Evolutionary conservation across 30 jellyfish, hydroid and myxozoan genomes (phyloP), one percentile per base, ranked within the genome.

Genomic region (Nemopilema nomurai): DNA sequence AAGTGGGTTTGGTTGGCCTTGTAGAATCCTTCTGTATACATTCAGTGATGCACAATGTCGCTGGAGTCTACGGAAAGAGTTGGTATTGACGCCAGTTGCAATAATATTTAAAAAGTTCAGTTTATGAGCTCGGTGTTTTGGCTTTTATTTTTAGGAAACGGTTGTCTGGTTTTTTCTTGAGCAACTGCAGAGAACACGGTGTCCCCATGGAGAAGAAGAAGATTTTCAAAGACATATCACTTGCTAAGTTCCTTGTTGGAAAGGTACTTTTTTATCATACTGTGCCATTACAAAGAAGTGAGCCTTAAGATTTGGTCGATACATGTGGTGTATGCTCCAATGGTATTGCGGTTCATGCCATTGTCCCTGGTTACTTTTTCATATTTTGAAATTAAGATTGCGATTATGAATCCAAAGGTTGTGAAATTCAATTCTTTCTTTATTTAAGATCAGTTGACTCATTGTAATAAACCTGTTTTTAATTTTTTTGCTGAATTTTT

Each of bases 221-320:
- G 65, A 28, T 86, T 13, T 86, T 86, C 79, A 86, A 49, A 8
- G 82, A 86, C 20, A 57, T 86, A 0, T 78, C 95, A 20, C 75
- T 86, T 21, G 86, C 95, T 18, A 77, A 86, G 67, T 86, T 66
- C 72, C 79, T 86, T 0, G 86, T 78, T 70, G 95, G 95, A 53
- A 86, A 86, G 89, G 95, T 86, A 71, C 16, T 3, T 41, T n/a
- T n/a, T n/a, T n/a, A n/a, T n/a, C n/a, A n/a, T n/a, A n/a, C n/a
- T n/a, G n/a, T n/a, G n/a, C n/a, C n/a, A n/a, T n/a, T n/a, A 41
- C 57, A 41, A 41, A 41, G 13, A 41, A 41, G 6, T 13, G 13
- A 41, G 57, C 57, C 13, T 41, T 41, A 3, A 3, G 57, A 41
- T 3, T 13, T 13, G 13, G 13, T 41, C 57, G 13, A 41, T 13